These are phyloP conservation scores for Passer domesticus DNA, from an alignment of 2,113 vertebrate species.

Conservation along the genomic window DNA sequence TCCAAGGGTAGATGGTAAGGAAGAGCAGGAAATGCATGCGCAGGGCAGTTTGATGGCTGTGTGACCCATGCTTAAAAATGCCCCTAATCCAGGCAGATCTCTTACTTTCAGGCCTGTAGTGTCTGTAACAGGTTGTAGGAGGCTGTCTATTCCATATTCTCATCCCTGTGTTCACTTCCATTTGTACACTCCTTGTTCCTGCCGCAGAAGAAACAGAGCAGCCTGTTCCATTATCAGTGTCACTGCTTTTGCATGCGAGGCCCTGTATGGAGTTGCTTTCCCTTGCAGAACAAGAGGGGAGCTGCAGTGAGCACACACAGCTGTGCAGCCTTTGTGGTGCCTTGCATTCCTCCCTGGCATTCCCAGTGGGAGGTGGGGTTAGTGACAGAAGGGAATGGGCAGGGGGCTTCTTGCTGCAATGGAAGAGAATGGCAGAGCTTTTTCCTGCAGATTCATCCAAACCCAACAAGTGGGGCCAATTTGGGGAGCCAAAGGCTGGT, in stretches of 20 bases:
- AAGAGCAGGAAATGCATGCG: background rate
- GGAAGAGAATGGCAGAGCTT: background rate
- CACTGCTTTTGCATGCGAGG: background rate
- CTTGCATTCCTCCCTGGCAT: background rate
- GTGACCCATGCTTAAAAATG: background rate
- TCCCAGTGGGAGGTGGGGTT: background rate
- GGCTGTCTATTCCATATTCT: background rate
- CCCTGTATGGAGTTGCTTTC: background rate
- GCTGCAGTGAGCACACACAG: background rate
- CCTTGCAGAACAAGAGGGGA: background rate
- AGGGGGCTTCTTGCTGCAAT: background rate
- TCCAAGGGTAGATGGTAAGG: background rate
- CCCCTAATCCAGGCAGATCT: background rate
- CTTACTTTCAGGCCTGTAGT: background rate
- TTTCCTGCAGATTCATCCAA: background rate
- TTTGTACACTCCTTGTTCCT: background rate
- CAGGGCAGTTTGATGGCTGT: background rate
- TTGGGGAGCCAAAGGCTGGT: background rate
- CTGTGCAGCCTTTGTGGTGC: slow-evolving; percentile 25
- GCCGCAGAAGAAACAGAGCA: background rate
- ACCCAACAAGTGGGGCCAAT: background rate
- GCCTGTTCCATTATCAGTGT: background rate
- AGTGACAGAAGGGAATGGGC: background rate
- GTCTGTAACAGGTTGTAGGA: background rate
- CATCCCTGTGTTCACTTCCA: background rate